Conservation (phyloP, 2,113 vertebrate genomes). For the Hemiprocne comata region DNA sequence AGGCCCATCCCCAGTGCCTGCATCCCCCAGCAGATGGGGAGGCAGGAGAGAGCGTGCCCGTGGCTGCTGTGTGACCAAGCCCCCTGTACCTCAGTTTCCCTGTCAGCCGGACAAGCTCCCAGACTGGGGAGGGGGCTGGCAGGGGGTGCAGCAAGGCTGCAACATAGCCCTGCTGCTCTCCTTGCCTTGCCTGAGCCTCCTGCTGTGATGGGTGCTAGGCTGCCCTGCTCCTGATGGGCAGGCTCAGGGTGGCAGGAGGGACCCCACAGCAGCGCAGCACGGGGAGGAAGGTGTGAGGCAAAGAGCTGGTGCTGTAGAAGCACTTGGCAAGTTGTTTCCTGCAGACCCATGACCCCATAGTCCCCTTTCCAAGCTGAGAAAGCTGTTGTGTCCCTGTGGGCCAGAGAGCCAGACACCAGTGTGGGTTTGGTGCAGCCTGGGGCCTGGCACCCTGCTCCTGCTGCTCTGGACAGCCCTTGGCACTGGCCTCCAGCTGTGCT, state of each 20-base stretch:
- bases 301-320: no score
- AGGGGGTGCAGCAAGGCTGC: background rate
- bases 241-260: background rate
- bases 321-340: no score
- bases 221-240: accelerated
- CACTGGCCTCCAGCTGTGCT: no score
- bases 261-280: no score
- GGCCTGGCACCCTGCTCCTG: no score
- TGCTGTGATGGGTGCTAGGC: accelerated
- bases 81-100: background rate
- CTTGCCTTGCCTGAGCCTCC: background rate
- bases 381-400: no score
- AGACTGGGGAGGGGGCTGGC: background rate
- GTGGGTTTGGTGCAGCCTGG: no score
- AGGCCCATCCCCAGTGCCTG: background rate
- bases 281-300: no score
- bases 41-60: background rate
- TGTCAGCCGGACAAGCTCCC: background rate
- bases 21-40: background rate
- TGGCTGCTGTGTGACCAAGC: background rate
- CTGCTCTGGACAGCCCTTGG: no score
- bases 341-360: no score
- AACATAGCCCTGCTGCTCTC: background rate
- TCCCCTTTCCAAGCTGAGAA: no score
- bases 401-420: no score